Evolutionary conservation across 2,797 vertebrate genomes (phyloP), one percentile per base, ranked within the genome.

Genomic region (Synanceia verrucosa): DNA sequence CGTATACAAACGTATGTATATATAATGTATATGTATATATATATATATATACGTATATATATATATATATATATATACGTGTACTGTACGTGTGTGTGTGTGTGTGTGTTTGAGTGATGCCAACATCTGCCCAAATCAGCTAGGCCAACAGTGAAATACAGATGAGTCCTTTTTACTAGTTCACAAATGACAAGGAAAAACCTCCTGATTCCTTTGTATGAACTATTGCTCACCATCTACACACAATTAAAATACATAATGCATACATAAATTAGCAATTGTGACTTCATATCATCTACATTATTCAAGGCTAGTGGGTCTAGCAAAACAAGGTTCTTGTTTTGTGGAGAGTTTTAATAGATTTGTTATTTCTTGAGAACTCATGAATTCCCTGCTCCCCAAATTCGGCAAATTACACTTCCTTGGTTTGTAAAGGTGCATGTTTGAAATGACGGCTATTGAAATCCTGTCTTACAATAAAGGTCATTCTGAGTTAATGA

Each of bases 401-500:
- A 28, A 41, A 23, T 48, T 48, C 26, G 70, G 10, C 48, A 61
- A 36, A 72, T 65, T 58, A 52, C 9, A 26, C 23, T 56, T 16
- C 61, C 31, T 46, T 59, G 31, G 29, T 52, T 70, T 51, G 37
- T 46, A 53, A 60, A 86, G 70, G 58, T 37, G 31, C 50, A 4
- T 62, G 73, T 75, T 82, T 69, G 36, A 61, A 66, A 43, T 73
- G 59, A 59, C 10, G 2, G 65, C 36, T 80, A 82, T 80, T 81
- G 70, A 76, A 74, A 86, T 65, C 69, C 52, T 77, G 68, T 79
- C 63, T 52, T 19, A 64, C 46, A 55, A 36, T 62, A 76, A 90
- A 87, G 85, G 83, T 82, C 71, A 81, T 34, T 64, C 71, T 11
- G 59, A 81, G 55, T 76, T 84, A 79, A 85, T 85, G 70, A 78